A percentile compares a stretch with the other conserved stretches of the same genome.
phyloP scores from a whole-genome alignment of 2,797 vertebrate genomes.

The Graptemys geographica region DNA sequence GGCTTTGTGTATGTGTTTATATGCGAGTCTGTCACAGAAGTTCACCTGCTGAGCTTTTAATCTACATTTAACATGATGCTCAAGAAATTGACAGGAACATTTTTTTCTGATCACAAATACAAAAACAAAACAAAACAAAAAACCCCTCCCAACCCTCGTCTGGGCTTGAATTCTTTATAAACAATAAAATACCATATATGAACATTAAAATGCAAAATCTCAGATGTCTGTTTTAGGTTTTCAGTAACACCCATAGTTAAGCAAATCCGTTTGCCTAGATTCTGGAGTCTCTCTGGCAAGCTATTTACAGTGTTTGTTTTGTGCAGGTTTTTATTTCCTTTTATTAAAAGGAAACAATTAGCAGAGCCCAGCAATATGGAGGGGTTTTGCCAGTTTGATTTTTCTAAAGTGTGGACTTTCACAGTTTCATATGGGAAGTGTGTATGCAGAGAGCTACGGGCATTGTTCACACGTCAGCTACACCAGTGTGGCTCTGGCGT shows the following conservation, averaged over 20 bases:
- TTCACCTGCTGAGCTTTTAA: slow-evolving; percentile 12
- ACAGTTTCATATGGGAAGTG: slow-evolving; percentile 14
- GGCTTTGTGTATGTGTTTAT: not conserved
- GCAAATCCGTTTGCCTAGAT: not conserved
- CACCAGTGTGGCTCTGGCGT: not conserved
- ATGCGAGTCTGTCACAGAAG: not conserved
- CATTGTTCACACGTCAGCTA: not conserved
- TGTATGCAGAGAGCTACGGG: not conserved
- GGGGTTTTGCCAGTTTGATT: slow-evolving; percentile 39
- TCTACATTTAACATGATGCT: not conserved
- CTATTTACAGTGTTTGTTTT: slow-evolving; percentile 40
- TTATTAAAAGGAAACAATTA: slow-evolving; percentile 49
- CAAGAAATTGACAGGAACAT: not conserved
- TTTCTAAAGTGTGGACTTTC: slow-evolving; percentile 52
- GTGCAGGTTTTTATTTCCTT: not conserved
- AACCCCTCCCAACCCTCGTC: not conserved
- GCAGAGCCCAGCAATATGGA: slow-evolving; percentile 40
- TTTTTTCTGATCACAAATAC: not conserved
- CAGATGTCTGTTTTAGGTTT: not conserved
- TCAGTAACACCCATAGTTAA: slow-evolving; percentile 10
- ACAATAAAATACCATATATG: not conserved
- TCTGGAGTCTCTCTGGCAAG: slow-evolving; percentile 31
- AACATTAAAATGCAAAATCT: not conserved
- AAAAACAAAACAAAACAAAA: not conserved
- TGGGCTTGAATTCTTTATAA: not conserved